Evolutionary conservation across 2,113 vertebrate genomes (phyloP).

Genomic region (Syrmaticus mikado): DNA sequence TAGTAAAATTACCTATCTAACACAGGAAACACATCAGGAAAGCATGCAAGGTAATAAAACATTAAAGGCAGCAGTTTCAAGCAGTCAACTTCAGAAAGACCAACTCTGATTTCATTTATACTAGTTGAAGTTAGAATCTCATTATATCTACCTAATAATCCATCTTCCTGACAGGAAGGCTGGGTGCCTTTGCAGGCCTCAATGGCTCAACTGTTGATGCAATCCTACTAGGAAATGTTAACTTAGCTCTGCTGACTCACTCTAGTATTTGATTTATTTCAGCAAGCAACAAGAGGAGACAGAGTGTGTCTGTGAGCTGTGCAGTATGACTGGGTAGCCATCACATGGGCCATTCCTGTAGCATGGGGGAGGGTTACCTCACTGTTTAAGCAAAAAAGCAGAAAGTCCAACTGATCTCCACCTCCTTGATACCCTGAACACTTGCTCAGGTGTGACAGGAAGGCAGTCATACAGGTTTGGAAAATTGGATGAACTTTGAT

Average conservation of each 20-base stretch:
- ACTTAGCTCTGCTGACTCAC: not conserved
- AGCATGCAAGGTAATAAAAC: not conserved
- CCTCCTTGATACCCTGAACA: not conserved
- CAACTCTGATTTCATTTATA: slow-evolving; percentile 3
- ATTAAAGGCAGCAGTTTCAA: slow-evolving; percentile 1
- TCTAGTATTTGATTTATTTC: not conserved
- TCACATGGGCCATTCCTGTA: not conserved
- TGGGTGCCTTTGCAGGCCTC: not conserved
- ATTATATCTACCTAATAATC: not conserved
- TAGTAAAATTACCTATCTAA: not conserved
- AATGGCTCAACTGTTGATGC: not conserved
- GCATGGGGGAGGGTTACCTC: not conserved
- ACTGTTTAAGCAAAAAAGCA: not conserved
- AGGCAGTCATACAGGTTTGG: accelerated
- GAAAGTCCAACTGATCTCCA: not conserved
- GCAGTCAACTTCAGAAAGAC: not conserved
- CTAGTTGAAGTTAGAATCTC: not conserved
- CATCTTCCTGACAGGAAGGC: not conserved
- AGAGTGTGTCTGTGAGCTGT: not conserved
- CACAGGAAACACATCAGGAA: not conserved
- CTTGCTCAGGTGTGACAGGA: accelerated
- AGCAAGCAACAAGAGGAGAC: not conserved
- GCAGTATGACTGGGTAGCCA: not conserved
- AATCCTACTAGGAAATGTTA: not conserved
- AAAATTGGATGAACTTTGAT: not conserved